These are phyloP conservation scores for Basileuterus tristriatus DNA, from an alignment of 2,797 vertebrate species.

Conservation along the genomic window DNA sequence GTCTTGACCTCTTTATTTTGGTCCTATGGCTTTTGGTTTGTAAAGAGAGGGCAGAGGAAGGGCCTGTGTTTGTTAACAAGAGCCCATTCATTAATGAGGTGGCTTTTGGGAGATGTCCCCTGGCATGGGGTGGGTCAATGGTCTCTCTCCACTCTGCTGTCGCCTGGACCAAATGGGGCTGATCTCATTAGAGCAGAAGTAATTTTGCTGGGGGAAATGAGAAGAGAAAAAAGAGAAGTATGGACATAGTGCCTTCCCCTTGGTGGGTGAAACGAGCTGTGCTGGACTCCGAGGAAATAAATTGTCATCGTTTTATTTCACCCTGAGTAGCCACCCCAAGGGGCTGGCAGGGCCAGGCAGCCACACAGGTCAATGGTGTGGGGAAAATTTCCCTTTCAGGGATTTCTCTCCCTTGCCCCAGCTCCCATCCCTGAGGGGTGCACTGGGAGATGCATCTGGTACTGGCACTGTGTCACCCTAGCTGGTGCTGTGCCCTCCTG, in stretches of 20 bases:
- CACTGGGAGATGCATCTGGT: rapidly evolving
- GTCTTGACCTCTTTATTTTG: neutral
- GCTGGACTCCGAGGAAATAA: neutral
- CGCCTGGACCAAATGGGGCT: neutral
- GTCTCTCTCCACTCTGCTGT: neutral
- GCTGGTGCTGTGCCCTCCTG: neutral
- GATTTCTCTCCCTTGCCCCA: neutral
- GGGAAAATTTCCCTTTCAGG: neutral
- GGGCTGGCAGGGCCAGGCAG: neutral
- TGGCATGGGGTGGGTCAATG: neutral
- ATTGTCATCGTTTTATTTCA: neutral
- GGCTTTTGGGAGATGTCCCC: neutral
- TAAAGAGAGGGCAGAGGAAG: neutral
- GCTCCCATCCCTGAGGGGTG: neutral
- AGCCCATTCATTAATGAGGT: neutral
- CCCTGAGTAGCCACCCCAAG: neutral
- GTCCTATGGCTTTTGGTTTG: neutral
- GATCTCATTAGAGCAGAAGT: neutral
- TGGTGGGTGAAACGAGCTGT: neutral
- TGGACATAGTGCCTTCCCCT: neutral
- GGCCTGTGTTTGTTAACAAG: neutral
- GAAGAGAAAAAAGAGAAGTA: neutral
- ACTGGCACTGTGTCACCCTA: rapidly evolving
- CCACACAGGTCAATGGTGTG: rapidly evolving
- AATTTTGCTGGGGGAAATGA: neutral